Conservation (phyloP, 2,113 vertebrate species). For the Dicentrarchus labrax region DNA sequence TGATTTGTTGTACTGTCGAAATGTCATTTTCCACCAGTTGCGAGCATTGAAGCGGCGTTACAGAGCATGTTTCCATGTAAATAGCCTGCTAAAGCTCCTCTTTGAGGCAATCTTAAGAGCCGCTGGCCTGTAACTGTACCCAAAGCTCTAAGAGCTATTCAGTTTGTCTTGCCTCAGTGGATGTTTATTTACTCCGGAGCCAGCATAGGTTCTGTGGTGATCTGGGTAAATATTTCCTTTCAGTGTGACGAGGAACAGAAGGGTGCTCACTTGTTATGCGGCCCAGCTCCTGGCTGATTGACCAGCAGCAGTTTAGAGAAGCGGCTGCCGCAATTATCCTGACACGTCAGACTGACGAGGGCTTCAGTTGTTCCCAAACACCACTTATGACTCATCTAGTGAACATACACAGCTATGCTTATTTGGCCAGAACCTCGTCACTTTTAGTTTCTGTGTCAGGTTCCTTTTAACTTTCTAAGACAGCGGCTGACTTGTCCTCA, state of each 20-base stretch:
- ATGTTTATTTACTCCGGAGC: slow-evolving; percentile 66
- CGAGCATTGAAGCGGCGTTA: neutral
- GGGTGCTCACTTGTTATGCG: slow-evolving; percentile 21
- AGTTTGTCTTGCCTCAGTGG: slow-evolving; percentile 45
- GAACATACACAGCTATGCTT: slow-evolving; percentile 17
- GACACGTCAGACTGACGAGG: slow-evolving; percentile 53
- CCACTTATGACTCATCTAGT: slow-evolving; percentile 41
- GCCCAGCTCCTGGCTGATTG: slow-evolving; percentile 36
- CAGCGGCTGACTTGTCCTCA: neutral
- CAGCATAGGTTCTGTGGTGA: slow-evolving; percentile 41
- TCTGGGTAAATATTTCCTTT: slow-evolving; percentile 61
- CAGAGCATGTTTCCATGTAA: slow-evolving; percentile 37
- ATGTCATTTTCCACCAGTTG: slow-evolving; percentile 28
- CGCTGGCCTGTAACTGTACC: slow-evolving; percentile 36
- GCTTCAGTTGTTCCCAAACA: slow-evolving; percentile 50
- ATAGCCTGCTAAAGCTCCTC: slow-evolving; percentile 20
- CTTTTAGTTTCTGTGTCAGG: neutral
- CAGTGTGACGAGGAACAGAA: slow-evolving; percentile 51
- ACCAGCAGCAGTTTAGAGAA: slow-evolving; percentile 47
- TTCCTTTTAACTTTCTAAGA: neutral
- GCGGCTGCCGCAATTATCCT: slow-evolving; percentile 45
- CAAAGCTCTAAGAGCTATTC: slow-evolving; percentile 41
- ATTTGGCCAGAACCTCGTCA: slow-evolving; percentile 17
- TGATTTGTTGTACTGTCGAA: slow-evolving; percentile 7
- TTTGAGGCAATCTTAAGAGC: slow-evolving; percentile 9